Base-by-base conservation (phyloP, 2,888 invertebrate genomes). In the Ceramica pisi region DNA sequence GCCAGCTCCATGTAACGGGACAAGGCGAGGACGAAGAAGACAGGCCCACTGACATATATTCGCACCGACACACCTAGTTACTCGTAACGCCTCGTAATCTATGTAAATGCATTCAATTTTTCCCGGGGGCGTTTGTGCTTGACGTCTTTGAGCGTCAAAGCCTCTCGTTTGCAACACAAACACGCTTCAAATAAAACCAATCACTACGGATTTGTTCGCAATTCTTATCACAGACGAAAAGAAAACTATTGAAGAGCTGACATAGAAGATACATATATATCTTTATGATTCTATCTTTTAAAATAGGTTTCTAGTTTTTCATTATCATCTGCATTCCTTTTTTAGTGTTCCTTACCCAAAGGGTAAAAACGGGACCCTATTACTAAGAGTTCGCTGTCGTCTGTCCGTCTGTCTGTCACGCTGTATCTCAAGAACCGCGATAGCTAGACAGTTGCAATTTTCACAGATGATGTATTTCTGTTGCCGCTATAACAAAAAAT, bases 181-280 rank as follows among this genome's bases (percentile, higher is more conserved):
- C 78, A 59, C 65, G 65, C 70, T 70, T 63, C 70, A 81, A 81
- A 78, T 78, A 78, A 66, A 81, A 77, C 59, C 78, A 81, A 81
- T 78, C 78, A 70, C 57, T 44, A 50, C 44, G 50, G 78, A 70
- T 78, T 69, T 70, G 38, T 59, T 21, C 61, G 35, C 21, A n/a
- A 81, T 69, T 66, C 50, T 65, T 76, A 50, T 65, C 55, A 41
- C 26, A 75, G 16, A 38, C 23, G 16, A 60, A 50, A 23, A 31
- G 26, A 38, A 38, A 50, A 35, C 38, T 55, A 16, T 31, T 6
- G 8, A 16, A 35, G 50, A 21, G 26, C 16, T 38, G 23, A 44
- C 31, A 35, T 21, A 48, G 35, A 46, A 44, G 19, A 9, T 55
- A 44, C 14, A 26, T n/a, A 12, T 38, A 10, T 19, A 35, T 55